phyloP scores from a whole-genome alignment of 2,797 vertebrate genomes.

The Otolemur crassicaudatus region DNA sequence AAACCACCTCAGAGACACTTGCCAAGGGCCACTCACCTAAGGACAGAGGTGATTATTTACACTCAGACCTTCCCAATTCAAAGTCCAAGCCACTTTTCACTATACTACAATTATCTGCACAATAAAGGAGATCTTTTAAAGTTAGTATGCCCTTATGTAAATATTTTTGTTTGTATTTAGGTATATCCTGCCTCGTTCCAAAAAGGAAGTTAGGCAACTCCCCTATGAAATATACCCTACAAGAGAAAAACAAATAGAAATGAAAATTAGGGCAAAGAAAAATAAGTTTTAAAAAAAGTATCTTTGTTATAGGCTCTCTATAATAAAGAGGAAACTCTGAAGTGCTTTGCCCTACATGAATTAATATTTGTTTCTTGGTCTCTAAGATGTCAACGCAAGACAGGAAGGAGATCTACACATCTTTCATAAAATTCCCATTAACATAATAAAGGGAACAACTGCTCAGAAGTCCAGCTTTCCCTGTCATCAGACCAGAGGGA shows the following conservation, averaged over 20 bases:
- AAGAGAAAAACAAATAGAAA: constrained; percentile 2
- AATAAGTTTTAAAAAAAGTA: not conserved
- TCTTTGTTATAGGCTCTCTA: not conserved
- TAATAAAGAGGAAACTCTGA: not conserved
- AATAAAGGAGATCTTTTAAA: not conserved
- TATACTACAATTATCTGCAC: not conserved
- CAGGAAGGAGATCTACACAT: not conserved
- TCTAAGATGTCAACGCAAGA: constrained; percentile 35
- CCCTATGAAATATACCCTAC: not conserved
- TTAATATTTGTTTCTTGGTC: constrained; percentile 16
- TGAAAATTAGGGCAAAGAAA: not conserved
- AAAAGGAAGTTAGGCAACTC: constrained; percentile 23
- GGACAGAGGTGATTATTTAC: not conserved
- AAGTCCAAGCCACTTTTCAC: not conserved
- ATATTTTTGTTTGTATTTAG: constrained; percentile 8
- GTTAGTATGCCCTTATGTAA: constrained; percentile 28
- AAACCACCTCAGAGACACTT: not conserved
- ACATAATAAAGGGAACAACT: constrained; percentile 37
- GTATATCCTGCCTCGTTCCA: not conserved
- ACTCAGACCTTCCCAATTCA: not conserved
- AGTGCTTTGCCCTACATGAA: constrained; percentile 19
- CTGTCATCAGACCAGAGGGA: not conserved
- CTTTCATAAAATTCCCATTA: constrained; percentile 38
- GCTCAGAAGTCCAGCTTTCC: not conserved
- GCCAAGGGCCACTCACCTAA: not conserved